Conservation (phyloP, 2,888 invertebrate genomes). For the Ischnus inquisitorius region DNA sequence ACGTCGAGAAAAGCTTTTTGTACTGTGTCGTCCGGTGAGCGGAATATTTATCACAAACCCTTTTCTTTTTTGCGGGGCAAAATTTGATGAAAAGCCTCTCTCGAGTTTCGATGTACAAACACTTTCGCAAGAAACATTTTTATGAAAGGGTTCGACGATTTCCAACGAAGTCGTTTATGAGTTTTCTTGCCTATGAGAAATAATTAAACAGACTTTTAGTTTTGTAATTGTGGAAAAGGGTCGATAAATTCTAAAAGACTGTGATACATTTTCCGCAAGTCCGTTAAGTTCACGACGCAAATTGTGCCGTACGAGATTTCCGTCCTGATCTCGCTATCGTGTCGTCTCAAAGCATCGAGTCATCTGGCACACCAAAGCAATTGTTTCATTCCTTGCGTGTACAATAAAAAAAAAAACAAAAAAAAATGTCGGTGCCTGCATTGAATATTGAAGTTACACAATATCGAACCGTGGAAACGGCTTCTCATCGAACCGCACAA, state of each 20-base stretch:
- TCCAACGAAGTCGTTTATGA: too few species aligned
- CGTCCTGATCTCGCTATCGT: slow-evolving; percentile 3
- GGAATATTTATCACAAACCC: not conserved
- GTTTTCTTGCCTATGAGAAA: too few species aligned
- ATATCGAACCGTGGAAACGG: slow-evolving; percentile 26
- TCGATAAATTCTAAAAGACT: too few species aligned
- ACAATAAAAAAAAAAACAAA: not conserved
- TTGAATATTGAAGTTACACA: slow-evolving; percentile 54
- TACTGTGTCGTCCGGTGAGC: not conserved
- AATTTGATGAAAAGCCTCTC: not conserved
- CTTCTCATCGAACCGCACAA: slow-evolving; percentile 25
- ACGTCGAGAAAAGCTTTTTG: slow-evolving; percentile 12
- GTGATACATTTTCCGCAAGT: not conserved
- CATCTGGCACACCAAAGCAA: not conserved
- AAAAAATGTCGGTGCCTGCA: slow-evolving; percentile 65
- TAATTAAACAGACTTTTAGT: too few species aligned
- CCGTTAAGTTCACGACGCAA: not conserved
- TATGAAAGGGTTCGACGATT: too few species aligned
- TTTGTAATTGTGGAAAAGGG: too few species aligned
- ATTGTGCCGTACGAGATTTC: not conserved
- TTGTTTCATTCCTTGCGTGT: not conserved
- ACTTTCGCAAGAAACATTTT: too few species aligned
- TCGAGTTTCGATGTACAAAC: not conserved
- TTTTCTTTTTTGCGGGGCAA: not conserved
- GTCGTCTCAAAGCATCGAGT: not conserved